Evolutionary conservation across 2,888 invertebrate species (phyloP).

Genomic region (Embidobia sp.): DNA sequence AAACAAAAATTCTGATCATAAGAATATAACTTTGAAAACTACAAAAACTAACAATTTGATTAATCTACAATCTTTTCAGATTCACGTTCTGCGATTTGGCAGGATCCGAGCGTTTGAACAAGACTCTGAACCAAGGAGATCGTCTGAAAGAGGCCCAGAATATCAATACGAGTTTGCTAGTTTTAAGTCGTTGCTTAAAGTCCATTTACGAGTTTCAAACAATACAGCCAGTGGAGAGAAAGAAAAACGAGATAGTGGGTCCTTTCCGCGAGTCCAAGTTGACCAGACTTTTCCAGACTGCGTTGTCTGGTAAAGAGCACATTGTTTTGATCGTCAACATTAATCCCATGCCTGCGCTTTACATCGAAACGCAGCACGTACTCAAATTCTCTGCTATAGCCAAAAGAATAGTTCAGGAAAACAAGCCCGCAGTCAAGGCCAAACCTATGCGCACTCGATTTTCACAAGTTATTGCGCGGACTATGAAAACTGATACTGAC

Average conservation of each 20-base stretch:
- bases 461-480: constrained; percentile 75
- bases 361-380: constrained; percentile 93
- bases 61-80: too few relatives aligned
- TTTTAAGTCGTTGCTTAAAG: constrained; percentile 91
- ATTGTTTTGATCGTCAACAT: constrained; percentile 95
- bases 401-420: constrained; percentile 83
- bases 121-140: constrained; percentile 90
- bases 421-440: constrained; percentile 60
- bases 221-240: constrained; percentile 60
- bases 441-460: constrained; percentile 73
- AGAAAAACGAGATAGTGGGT: constrained; percentile 73
- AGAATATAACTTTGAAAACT: too few relatives aligned
- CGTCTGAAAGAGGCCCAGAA: constrained; percentile 93
- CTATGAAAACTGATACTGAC: constrained; percentile 72
- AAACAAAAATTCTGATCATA: too few relatives aligned
- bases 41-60: constrained; percentile 74
- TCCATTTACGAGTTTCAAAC: constrained; percentile 82
- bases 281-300: constrained; percentile 92
- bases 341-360: constrained; percentile 88
- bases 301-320: constrained; percentile 88
- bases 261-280: constrained; percentile 94
- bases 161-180: constrained; percentile 94
- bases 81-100: constrained; percentile 93
- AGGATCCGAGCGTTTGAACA: constrained; percentile 92
- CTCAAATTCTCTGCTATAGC: constrained; percentile 93